Evolutionary conservation across 92 coral and sea anemone genomes (phyloP), one percentile per base, ranked within the genome.

Genomic region (Porites cylindrica): DNA sequence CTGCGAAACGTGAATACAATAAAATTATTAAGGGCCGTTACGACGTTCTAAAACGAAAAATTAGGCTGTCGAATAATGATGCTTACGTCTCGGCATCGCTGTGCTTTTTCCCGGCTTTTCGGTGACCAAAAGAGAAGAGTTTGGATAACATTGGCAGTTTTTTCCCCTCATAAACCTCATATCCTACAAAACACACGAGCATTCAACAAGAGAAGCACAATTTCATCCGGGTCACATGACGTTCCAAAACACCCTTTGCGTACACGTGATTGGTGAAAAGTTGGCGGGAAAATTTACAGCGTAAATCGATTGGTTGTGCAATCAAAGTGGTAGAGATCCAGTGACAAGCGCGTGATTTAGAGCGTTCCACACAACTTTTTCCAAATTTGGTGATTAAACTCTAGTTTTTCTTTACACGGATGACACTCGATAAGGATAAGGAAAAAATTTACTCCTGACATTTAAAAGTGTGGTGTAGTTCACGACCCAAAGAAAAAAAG

Each of bases 101-200:
- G 21, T 67, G 79, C 93, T 95, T 97, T 88, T 97, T 95, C 19
- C 75, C 85, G 9, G 93, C 72, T 81, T 93, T 97, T 72, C 96
- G 93, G 54, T 85, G 87, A 77, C 95, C 92, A 90, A 95, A 97
- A 6, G 97, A 89, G 89, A 97, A 97, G 63, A 97, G 90, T 89
- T 95, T 97, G 26, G 99, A 92, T 76, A 97, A 83, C 99, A 97
- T 97, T 66, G 70, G 76, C 70, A 52, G 21, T 65, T 51, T 68
- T 52, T 70, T 62, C 78, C 63, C 3, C 14, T 74, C 51, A 61
- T 71, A 82, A 65, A 38, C 51, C 71, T 67, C 88, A 76, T 89
- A 79, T 84, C 88, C 69, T 60, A 58, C 90, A 65, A 69, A 1
- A 76, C 80, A 85, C 85, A 86, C 72, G 90, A 86, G 84, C 92